These are phyloP conservation scores for Xenops minutus DNA, from an alignment of 2,797 vertebrate genomes.

Conservation along the genomic window DNA sequence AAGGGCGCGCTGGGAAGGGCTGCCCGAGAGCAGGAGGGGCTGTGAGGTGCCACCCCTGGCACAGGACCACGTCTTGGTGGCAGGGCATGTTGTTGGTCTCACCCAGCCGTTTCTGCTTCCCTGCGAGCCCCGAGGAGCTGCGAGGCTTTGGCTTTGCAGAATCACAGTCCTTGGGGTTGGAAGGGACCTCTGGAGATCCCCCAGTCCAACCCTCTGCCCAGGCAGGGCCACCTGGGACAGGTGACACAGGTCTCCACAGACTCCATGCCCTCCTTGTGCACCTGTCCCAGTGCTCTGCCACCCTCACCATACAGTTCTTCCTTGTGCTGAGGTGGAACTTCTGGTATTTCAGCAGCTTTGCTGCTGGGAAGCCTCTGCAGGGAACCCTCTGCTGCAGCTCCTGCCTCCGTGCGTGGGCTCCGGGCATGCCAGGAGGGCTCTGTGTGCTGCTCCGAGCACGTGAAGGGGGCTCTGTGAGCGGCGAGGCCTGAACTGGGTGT, in stretches of 20 bases:
- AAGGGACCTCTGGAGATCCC: not conserved
- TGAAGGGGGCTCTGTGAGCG: accelerated
- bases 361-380: not conserved
- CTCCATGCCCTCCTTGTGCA: not conserved
- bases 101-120: not conserved
- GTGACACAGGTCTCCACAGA: not conserved
- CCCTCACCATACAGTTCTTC: too few species aligned
- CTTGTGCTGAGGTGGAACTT: too few species aligned
- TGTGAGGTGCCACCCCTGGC: not conserved
- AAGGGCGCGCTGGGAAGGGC: not conserved
- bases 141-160: accelerated
- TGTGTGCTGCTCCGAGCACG: accelerated
- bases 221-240: not conserved
- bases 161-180: not conserved
- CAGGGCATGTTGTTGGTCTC: not conserved
- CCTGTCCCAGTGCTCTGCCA: not conserved
- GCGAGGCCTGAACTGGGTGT: not conserved
- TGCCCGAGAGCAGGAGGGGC: not conserved
- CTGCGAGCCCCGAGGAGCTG: too few species aligned
- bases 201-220: accelerated
- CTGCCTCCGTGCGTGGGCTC: not conserved
- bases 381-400: accelerated
- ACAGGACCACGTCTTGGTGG: too few species aligned
- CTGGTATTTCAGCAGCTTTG: not conserved
- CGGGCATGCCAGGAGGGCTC: too few species aligned